Base-by-base conservation (phyloP, 2,888 invertebrate genomes). In the Andrena marginata region DNA sequence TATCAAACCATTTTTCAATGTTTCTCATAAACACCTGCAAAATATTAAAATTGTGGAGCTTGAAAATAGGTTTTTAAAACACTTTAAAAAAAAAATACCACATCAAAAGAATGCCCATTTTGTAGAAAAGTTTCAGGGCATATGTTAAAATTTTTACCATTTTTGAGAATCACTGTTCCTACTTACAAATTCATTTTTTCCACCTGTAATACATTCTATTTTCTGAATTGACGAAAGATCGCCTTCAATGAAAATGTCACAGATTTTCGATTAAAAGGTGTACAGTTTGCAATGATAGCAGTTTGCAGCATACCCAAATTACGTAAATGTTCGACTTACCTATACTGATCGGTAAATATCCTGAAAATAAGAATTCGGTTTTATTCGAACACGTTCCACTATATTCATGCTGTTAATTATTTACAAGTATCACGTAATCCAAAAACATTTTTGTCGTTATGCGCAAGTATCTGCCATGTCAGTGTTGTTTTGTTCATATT, bases 271-370 rank as follows among this genome's bases (percentile, higher is more conserved):
- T 23, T 4, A 56, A 56, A 4, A 20, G 48, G 33, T 42, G 76
- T 60, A 70, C 68, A 68, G 76, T 80, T 79, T 75, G 77, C 62
- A 73, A 75, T 63, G 48, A 69, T 3, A 31, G 59, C 48, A 31
- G 59, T 31, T 42, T 71, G 73, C 71, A 29, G 71, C 69, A 68
- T 67, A 79, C 63, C 65, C 33, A 84, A 80, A 82, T 82, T 84
- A 92, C 80, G 77, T 89, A 86, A 89, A 89, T 84, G 87, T 89
- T 85, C 88, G 82, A 92, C 93, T 93, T 93, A 93, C 93, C 93
- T 92, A 92, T 92, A 93, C 87, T 92, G 93, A 91, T 93, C 93
- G 91, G 93, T 92, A 92, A 93, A 93, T 90, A 93, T 92, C 92
- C 93, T 93, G 93, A 93, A 93, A 93, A 92, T 91, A 91, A 93